Conservation (phyloP, 2,797 vertebrate genomes). For the Gallinago nigripennis region DNA sequence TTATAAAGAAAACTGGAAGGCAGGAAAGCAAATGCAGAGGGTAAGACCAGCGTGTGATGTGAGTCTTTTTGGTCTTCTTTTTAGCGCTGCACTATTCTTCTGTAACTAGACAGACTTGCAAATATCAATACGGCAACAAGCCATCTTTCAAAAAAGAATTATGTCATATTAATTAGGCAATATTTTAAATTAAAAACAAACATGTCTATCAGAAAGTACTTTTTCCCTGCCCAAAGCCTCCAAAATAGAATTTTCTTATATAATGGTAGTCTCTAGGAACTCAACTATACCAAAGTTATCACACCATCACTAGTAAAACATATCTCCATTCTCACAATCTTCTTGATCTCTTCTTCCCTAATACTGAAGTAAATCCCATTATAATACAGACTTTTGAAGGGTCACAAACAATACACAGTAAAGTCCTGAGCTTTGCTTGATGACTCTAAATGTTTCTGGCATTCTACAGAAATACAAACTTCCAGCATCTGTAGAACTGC, state of each 20-base stretch:
- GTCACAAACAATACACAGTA: background rate
- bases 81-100: background rate
- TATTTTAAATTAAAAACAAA: background rate
- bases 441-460: background rate
- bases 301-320: background rate
- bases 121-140: background rate
- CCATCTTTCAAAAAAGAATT: background rate
- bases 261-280: background rate
- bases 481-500: background rate
- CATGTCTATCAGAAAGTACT: background rate
- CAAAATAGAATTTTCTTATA: background rate
- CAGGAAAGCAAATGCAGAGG: background rate
- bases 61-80: background rate
- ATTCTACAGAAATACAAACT: background rate
- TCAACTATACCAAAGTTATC: background rate
- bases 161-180: background rate
- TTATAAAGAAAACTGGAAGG: background rate
- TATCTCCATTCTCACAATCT: background rate
- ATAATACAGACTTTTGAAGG: background rate
- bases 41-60: background rate
- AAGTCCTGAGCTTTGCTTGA: background rate
- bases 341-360: background rate
- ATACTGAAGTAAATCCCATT: background rate
- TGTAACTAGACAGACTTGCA: background rate
- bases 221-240: background rate